These are phyloP conservation scores for Nannoperca obscura DNA, from an alignment of 2,797 vertebrate genomes.

Conservation along the genomic window DNA sequence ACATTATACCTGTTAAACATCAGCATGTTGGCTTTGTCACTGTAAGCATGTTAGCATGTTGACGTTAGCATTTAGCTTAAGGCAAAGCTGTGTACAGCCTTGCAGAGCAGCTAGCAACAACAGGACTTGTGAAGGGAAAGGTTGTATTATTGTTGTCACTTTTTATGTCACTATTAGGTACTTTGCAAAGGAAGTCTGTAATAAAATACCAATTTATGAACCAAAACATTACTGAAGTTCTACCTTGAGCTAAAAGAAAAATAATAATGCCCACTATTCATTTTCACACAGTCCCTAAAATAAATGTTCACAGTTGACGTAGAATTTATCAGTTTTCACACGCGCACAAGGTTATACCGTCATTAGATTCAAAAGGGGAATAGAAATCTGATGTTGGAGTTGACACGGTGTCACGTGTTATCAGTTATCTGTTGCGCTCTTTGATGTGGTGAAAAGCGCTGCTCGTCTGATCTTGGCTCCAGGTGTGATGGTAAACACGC, in stretches of 20 bases:
- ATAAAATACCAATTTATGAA: not conserved
- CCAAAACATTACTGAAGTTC: too few relatives aligned
- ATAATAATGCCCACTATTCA: not conserved
- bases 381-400: conserved; percentile 35
- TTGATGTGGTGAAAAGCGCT: conserved; percentile 64
- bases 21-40: not conserved
- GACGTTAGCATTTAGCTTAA: conserved; percentile 1
- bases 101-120: not conserved
- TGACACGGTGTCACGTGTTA: conserved; percentile 32
- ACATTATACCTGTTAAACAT: not conserved
- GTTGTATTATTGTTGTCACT: not conserved
- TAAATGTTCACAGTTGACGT: conserved; percentile 28
- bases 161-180: not conserved
- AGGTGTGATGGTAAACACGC: conserved; percentile 63
- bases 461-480: conserved; percentile 69
- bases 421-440: conserved; percentile 49
- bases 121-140: not conserved
- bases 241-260: not conserved
- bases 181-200: not conserved
- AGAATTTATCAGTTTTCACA: conserved; percentile 27
- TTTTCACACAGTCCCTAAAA: conserved; percentile 10
- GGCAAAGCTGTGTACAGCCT: not conserved
- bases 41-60: not conserved
- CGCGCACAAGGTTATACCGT: conserved; percentile 22
- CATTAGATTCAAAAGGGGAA: conserved; percentile 48